These are phyloP conservation scores for Hymenochirus boettgeri DNA, from an alignment of 2,113 vertebrate genomes.

Conservation along the genomic window DNA sequence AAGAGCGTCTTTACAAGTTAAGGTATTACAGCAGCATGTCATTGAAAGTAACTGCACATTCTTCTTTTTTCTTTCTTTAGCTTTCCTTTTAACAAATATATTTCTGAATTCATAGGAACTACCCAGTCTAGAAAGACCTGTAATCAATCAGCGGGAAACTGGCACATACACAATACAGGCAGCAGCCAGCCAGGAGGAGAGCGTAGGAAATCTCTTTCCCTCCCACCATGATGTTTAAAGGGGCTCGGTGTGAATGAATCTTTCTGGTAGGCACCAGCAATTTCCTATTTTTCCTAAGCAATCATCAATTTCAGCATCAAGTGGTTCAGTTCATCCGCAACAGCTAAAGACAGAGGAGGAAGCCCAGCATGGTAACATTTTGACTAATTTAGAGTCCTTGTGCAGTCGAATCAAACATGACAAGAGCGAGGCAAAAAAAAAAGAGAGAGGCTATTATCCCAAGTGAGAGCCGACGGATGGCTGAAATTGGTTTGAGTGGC, in stretches of 20 bases:
- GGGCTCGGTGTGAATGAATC: constrained; percentile 48
- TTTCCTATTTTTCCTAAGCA: constrained; percentile 54
- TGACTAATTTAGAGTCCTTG: constrained; percentile 69
- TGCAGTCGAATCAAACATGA: constrained; percentile 64
- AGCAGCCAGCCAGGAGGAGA: constrained; percentile 46
- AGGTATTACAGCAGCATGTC: constrained; percentile 33
- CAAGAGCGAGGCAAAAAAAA: constrained; percentile 55
- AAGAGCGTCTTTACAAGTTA: constrained; percentile 37
- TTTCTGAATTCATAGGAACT: constrained; percentile 59
- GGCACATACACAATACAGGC: constrained; percentile 49
- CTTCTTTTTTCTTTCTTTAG: constrained; percentile 30
- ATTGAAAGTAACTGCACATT: constrained; percentile 42
- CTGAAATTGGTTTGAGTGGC: constrained; percentile 61
- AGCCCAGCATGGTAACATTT: constrained; percentile 61
- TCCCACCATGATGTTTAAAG: constrained; percentile 48
- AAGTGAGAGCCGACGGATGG: constrained; percentile 57
- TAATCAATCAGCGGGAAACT: constrained; percentile 55
- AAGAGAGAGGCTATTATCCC: constrained; percentile 64
- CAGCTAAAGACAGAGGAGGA: constrained; percentile 47
- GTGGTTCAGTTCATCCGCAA: constrained; percentile 51
- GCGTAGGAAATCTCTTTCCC: constrained; percentile 47
- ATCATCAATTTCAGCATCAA: constrained; percentile 65
- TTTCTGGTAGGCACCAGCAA: constrained; percentile 54
- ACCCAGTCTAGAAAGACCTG: constrained; percentile 49
- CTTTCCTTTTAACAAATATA: constrained; percentile 47